Base-by-base conservation (phyloP, 35 echinoderm and acorn worm species). In the Ophiothrix spiculata region DNA sequence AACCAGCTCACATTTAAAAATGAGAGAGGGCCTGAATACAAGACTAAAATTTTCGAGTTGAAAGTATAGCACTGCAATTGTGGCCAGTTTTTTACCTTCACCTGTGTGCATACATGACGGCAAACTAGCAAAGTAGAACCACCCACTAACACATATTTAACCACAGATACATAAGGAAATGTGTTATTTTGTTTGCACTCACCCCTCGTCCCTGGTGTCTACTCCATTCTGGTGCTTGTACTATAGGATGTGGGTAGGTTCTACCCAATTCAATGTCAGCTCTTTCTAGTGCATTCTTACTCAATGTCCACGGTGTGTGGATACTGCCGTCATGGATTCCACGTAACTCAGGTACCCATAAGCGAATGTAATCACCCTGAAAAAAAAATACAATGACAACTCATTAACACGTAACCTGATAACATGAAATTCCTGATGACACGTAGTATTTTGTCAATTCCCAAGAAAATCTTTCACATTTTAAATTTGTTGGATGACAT, bases 281-380 rank as follows among this genome's bases (percentile, higher is more conserved):
- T 34, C 90, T 79, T 32, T 54, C 74, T 31, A 94, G 79, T 33
- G 80, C 35, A 60, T 49, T 78, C 16, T 73, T 45, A 79, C 88
- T 94, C 25, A 90, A 84, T 4, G 74, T 87, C 92, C 92, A 94
- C 64, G 92, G 92, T 64, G 89, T 90, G 84, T 90, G 88, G 4
- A 90, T 38, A 11, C 77, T 39, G 2, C 92, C 64, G 45, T 86
- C 79, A 37, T 92, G 86, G 79, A 94, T 90, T 23, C 78, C 79
- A 40, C 64, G 81, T 31, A 94, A 79, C 80, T 94, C 92, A 34
- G 92, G 92, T 41, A 94, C 74, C 92, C 92, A 94, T 10, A 81
- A 84, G 31, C 92, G 77, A 15, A 94, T 87, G 74, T 94, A 94
- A 39, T 87, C 88, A 74, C 92, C 92, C 92, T 94, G 36, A 12